Base-by-base conservation (phyloP, 2,888 invertebrate genomes). In the Trypoxylon attenuatum region DNA sequence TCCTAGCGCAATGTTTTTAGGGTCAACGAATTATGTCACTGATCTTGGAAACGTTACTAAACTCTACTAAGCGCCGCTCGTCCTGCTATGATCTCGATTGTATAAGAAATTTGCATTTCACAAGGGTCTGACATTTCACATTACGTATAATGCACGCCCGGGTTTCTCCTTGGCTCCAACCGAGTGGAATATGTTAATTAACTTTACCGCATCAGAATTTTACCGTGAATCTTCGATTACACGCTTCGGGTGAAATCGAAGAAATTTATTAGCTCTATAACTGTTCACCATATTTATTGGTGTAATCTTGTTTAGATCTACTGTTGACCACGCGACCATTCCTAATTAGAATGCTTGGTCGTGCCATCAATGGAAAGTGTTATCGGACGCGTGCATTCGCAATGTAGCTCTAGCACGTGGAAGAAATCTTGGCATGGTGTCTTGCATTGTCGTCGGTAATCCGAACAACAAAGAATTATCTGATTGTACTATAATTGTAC, bases 131-230 rank as follows among this genome's bases (percentile, higher is more conserved):
- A 6, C 19, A 43, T 43, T 46, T 46, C 13, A 22, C 5, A 23
- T 13, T 1, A 1, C 5, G n/a, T n/a, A n/a, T n/a, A 5, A 45
- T 19, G 15, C 47, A 18, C 29, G 50, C 46, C n/a, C 10, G 6
- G 65, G 58, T 55, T 60, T 56, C 55, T 55, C 41, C 49, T 23
- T 43, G 21, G 52, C 6, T 3, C 51, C 53, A 51, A 46, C 5
- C 6, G n/a, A 19, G 13, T 1, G 1, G 16, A 22, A 22, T 19
- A 45, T 45, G 10, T 46, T 18, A 38, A 51, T 33, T 5, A 1
- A 33, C 25, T 25, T 21, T 2, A 16, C 19, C 16, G 15, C 5
- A 23, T 43, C 47, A 18, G 8, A 6, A 21, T 5, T 13, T 19
- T 18, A 21, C 38, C 15, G 18, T 16, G 25, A 25, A 16, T 5